These are phyloP conservation scores for Brienomyrus brachyistius DNA, from an alignment of 2,113 vertebrate species.

Conservation along the genomic window DNA sequence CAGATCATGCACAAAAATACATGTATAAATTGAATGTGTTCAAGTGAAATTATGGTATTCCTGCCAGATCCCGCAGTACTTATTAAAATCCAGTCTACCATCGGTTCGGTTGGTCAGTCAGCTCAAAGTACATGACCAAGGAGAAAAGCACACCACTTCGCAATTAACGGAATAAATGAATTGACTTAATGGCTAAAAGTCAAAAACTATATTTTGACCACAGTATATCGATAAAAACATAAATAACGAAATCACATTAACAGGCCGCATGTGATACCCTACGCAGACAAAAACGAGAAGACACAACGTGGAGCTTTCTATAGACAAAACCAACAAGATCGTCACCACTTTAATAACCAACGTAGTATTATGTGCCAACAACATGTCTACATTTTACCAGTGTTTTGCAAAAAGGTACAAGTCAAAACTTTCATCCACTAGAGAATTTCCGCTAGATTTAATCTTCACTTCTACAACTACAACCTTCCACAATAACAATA, in stretches of 20 bases:
- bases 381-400: background rate
- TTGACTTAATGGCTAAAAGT: background rate
- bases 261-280: background rate
- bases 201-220: background rate
- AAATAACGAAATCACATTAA: background rate
- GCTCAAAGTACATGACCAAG: background rate
- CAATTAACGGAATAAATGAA: background rate
- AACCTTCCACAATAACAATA: background rate
- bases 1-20: background rate
- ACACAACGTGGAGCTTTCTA: background rate
- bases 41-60: background rate
- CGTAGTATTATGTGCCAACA: background rate
- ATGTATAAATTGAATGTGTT: background rate
- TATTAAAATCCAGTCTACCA: background rate
- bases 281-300: background rate
- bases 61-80: background rate
- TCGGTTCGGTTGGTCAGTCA: background rate
- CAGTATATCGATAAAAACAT: background rate
- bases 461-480: background rate
- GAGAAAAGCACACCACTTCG: background rate
- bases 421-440: background rate
- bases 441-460: background rate
- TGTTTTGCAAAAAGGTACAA: background rate
- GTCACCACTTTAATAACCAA: background rate
- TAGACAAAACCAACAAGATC: background rate